These are phyloP conservation scores for Penaeus japonicus DNA, from an alignment of 1,140 invertebrate species.

Conservation along the genomic window DNA sequence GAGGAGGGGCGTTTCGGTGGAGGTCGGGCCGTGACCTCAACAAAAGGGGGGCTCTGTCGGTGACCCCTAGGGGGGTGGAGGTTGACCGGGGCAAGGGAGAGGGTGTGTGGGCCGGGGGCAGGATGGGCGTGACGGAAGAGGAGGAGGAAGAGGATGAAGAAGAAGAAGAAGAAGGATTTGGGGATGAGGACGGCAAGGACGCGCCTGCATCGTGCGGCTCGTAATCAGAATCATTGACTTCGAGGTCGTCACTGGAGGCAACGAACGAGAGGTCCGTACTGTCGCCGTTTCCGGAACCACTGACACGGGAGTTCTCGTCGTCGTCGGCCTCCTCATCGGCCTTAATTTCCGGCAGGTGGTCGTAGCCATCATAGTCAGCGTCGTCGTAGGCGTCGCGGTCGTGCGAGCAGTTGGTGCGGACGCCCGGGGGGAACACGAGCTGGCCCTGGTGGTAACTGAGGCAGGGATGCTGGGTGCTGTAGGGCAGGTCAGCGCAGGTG, in stretches of 20 bases:
- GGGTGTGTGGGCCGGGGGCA: not conserved
- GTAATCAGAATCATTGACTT: not conserved
- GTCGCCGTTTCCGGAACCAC: not conserved
- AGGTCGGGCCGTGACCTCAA: constrained; percentile 1
- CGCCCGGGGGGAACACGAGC: constrained; percentile 39
- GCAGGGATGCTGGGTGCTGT: constrained; percentile 38
- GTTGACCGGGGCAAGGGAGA: not conserved
- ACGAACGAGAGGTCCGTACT: not conserved
- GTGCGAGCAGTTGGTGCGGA: constrained; percentile 30
- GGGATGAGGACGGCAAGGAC: not conserved
- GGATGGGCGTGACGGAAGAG: not conserved
- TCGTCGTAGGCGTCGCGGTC: not conserved
- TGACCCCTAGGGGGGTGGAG: not conserved
- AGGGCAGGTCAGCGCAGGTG: constrained; percentile 41
- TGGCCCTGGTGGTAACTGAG: constrained; percentile 50
- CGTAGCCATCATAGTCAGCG: not conserved
- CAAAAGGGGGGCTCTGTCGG: not conserved
- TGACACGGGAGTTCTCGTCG: not conserved
- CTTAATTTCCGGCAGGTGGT: not conserved
- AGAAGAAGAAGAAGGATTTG: not conserved
- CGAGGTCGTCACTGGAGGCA: not conserved
- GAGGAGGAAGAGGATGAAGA: not conserved
- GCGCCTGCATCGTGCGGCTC: not conserved
- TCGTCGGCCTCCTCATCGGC: not conserved
- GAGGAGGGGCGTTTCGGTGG: not conserved